Evolutionary conservation across 2,888 invertebrate species (phyloP).

Genomic region (Leptinotarsa haldemani): DNA sequence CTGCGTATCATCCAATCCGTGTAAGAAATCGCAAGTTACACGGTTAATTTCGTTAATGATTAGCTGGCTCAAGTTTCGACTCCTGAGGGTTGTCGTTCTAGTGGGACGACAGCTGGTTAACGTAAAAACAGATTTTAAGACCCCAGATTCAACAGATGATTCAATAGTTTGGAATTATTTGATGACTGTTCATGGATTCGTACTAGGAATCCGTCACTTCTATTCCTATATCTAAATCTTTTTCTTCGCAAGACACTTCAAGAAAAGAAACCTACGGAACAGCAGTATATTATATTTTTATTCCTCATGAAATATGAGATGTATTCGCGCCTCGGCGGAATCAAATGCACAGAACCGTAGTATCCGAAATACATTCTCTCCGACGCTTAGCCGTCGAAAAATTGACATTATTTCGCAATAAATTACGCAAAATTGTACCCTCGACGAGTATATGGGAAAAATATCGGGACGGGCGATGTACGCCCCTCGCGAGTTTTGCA

Average conservation of each 20-base stretch:
- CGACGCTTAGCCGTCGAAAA: slow-evolving; percentile 53
- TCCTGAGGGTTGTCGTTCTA: too few relatives aligned
- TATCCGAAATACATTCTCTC: slow-evolving; percentile 45
- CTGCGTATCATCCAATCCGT: too few relatives aligned
- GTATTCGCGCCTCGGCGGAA: slow-evolving; percentile 33
- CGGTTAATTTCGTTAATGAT: too few relatives aligned
- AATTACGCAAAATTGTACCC: slow-evolving; percentile 63
- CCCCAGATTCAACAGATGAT: too few relatives aligned
- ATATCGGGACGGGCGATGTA: slow-evolving; percentile 55
- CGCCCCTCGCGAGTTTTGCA: slow-evolving; percentile 58
- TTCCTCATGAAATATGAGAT: slow-evolving; percentile 37
- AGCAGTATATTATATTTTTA: slow-evolving; percentile 33
- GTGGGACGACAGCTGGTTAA: too few relatives aligned
- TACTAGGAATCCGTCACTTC: neutral
- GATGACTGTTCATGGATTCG: neutral
- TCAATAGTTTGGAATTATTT: too few relatives aligned
- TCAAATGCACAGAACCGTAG: slow-evolving; percentile 28
- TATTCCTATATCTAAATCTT: neutral
- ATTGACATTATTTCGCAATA: slow-evolving; percentile 65
- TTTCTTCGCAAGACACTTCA: neutral
- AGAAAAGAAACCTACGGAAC: slow-evolving; percentile 1
- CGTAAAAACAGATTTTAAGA: too few relatives aligned
- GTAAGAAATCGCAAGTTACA: too few relatives aligned
- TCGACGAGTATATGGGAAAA: slow-evolving; percentile 60
- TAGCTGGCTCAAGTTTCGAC: too few relatives aligned